Evolutionary conservation across 2,113 vertebrate species (phyloP).

Genomic region (Probosciger aterrimus): DNA sequence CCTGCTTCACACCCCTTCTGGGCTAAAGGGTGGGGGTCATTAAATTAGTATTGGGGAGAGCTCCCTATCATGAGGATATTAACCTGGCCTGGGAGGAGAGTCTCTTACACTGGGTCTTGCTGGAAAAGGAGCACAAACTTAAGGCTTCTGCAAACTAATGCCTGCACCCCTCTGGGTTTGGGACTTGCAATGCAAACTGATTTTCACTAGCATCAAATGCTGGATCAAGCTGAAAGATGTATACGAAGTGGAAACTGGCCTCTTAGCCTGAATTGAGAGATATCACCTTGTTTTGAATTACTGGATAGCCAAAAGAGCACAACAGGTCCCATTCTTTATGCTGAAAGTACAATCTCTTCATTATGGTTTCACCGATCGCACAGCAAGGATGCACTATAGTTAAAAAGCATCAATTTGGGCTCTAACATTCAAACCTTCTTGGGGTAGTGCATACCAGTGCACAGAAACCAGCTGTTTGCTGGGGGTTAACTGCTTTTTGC

Average conservation of each 20-base stretch:
- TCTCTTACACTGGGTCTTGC: neutral
- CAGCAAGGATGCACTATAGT: rapidly evolving
- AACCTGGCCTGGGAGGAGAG: neutral
- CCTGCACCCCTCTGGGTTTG: neutral
- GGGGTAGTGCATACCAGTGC: neutral
- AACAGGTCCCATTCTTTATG: rapidly evolving
- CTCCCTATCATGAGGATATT: rapidly evolving
- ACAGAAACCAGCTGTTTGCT: neutral
- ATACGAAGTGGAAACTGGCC: neutral
- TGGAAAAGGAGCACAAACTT: neutral
- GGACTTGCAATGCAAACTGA: neutral
- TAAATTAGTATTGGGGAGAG: neutral
- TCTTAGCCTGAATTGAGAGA: neutral
- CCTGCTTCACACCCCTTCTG: neutral
- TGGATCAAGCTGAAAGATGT: neutral
- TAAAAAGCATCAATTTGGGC: neutral
- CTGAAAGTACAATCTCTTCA: neutral
- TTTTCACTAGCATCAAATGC: neutral
- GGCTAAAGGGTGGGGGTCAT: neutral
- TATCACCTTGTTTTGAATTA: neutral
- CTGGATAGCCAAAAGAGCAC: neutral
- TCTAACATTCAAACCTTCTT: neutral
- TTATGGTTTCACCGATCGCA: neutral
- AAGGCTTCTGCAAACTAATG: neutral
- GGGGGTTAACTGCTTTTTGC: neutral